Evolutionary conservation across 2,888 invertebrate genomes (phyloP).

Genomic region (Diarsia rubi): DNA sequence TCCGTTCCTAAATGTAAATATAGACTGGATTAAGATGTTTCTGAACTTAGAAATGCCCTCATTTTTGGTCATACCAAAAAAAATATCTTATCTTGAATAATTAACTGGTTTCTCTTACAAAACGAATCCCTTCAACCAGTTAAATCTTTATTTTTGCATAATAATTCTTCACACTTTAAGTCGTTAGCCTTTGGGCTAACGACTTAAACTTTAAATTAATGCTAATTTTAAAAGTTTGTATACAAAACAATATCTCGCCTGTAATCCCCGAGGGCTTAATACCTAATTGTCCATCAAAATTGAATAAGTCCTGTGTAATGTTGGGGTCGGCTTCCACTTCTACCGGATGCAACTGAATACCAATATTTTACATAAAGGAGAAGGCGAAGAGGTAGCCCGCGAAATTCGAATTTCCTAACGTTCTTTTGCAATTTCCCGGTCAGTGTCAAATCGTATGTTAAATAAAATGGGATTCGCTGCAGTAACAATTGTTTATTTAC

Average conservation of each 20-base stretch:
- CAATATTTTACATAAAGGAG: too few species aligned
- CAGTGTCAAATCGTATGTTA: too few species aligned
- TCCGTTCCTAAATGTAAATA: background rate
- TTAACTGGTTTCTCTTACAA: background rate
- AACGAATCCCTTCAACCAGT: conserved; percentile 3
- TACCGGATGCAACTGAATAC: too few species aligned
- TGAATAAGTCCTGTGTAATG: too few species aligned
- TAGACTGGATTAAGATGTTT: conserved; percentile 6
- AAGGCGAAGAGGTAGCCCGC: too few species aligned
- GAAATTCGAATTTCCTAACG: too few species aligned
- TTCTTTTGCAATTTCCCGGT: too few species aligned
- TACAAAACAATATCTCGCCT: background rate
- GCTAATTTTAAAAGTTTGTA: background rate
- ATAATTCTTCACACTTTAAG: background rate
- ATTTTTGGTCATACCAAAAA: conserved; percentile 8
- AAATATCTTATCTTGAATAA: conserved; percentile 4
- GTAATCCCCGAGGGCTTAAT: background rate
- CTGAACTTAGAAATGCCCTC: background rate
- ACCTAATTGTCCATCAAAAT: too few species aligned
- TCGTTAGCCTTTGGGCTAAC: too few species aligned
- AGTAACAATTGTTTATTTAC: too few species aligned
- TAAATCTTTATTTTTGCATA: background rate
- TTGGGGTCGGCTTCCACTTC: background rate
- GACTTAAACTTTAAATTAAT: too few species aligned
- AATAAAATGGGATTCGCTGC: too few species aligned